Evolutionary conservation across 2,888 invertebrate species (phyloP).

Genomic region (Phyto melanocephala): DNA sequence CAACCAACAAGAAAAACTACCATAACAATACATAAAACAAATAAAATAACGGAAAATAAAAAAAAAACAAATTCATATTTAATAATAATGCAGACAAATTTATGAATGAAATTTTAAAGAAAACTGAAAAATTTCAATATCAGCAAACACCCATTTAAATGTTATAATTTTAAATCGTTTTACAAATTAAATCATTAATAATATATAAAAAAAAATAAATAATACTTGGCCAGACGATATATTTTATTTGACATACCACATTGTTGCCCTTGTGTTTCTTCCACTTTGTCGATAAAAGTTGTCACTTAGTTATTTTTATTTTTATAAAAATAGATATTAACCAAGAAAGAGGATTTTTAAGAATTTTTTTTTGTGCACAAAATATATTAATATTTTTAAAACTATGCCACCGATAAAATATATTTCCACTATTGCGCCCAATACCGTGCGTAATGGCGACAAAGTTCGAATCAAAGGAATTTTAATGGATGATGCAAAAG

Average conservation of each 20-base stretch:
- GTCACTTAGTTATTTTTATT: slow-evolving; percentile 24
- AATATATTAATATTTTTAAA: slow-evolving; percentile 8
- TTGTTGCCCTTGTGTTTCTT: slow-evolving; percentile 16
- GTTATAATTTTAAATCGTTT: background rate
- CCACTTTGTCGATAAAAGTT: slow-evolving; percentile 11
- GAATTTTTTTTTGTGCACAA: background rate
- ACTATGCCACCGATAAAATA: slow-evolving; percentile 56
- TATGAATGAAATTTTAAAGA: slow-evolving; percentile 31
- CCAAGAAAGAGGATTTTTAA: background rate
- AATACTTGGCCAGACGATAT: background rate
- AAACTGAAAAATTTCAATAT: background rate
- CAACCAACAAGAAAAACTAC: slow-evolving; percentile 27
- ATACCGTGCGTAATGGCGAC: slow-evolving; percentile 68
- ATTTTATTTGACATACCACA: background rate
- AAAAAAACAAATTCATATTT: background rate
- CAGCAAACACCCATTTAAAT: background rate
- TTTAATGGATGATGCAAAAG: slow-evolving; percentile 70
- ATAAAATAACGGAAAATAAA: background rate
- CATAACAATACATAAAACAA: slow-evolving; percentile 39
- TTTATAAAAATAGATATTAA: slow-evolving; percentile 14
- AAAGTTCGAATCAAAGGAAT: slow-evolving; percentile 73
- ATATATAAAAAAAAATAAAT: background rate
- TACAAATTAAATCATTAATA: background rate
- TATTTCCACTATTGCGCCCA: slow-evolving; percentile 66
- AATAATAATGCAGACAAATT: background rate